A percentile compares a stretch with the other conserved stretches of the same genome.
Evolutionary conservation across 2,888 invertebrate species (phyloP).

Genomic region (Phorcus lineatus): DNA sequence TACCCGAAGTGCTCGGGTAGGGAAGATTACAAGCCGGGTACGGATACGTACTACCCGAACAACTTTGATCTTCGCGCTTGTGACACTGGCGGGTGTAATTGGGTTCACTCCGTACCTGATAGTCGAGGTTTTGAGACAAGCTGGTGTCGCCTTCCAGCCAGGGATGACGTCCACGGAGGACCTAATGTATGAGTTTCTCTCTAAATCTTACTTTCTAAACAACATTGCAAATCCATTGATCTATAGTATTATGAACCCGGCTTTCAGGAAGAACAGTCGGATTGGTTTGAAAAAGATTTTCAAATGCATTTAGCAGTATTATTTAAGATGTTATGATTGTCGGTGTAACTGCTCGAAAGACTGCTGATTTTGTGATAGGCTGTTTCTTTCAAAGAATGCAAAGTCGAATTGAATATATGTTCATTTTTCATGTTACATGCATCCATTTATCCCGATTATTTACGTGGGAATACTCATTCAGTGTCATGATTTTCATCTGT

Average conservation of each 20-base stretch:
- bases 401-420: too few relatives aligned
- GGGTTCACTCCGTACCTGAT: conserved; percentile 63
- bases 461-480: too few relatives aligned
- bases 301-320: background rate
- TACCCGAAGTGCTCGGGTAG: background rate
- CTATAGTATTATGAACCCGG: conserved; percentile 43
- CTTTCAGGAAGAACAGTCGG: conserved; percentile 36
- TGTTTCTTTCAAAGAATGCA: too few relatives aligned
- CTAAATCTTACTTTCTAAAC: conserved; percentile 57
- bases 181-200: conserved; percentile 57
- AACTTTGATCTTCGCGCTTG: conserved; percentile 57
- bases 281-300: conserved; percentile 29
- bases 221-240: conserved; percentile 46
- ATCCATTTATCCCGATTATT: too few relatives aligned
- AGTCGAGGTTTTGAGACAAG: conserved; percentile 52
- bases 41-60: conserved; percentile 50
- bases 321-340: too few relatives aligned
- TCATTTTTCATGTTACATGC: too few relatives aligned
- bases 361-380: too few relatives aligned
- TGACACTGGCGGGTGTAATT: conserved; percentile 55
- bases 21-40: conserved; percentile 33
- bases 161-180: conserved; percentile 36
- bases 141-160: conserved; percentile 38
- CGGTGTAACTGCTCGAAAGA: too few relatives aligned
- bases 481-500: too few relatives aligned